Conservation (phyloP, 2,113 vertebrate species). For the Rhabdomys dilectus region DNA sequence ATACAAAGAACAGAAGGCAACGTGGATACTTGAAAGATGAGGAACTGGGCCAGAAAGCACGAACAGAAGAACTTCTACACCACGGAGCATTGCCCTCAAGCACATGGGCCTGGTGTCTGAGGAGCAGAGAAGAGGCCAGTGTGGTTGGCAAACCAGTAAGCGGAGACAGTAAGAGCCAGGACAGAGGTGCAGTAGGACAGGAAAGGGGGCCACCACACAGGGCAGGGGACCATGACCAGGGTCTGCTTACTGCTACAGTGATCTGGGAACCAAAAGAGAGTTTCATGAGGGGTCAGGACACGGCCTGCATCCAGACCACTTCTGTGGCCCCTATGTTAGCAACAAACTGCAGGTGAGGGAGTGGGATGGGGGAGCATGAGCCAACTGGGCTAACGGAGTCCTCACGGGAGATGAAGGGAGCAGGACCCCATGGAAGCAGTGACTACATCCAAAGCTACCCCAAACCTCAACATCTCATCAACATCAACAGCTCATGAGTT, state of each 20-base stretch:
- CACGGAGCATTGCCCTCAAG: background rate
- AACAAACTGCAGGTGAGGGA: too few relatives aligned
- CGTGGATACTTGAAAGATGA: background rate
- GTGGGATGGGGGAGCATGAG: too few relatives aligned
- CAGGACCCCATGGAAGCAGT: too few relatives aligned
- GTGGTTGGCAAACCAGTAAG: background rate
- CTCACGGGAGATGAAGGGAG: background rate
- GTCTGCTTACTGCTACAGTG: background rate
- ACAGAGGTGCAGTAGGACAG: background rate
- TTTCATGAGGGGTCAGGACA: background rate
- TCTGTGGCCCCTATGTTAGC: background rate
- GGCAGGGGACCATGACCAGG: background rate
- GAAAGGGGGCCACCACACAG: background rate
- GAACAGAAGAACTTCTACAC: background rate
- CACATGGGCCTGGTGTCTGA: background rate
- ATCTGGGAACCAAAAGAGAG: background rate
- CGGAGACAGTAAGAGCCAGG: background rate
- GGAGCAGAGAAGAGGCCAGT: background rate
- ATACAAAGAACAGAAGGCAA: background rate
- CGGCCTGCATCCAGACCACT: background rate
- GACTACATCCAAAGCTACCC: background rate
- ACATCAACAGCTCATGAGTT: background rate
- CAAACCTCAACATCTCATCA: background rate
- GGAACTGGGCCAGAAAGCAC: background rate
- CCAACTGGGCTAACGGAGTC: background rate